Conservation (phyloP, 2,888 invertebrate species). For the Protodeltote pygarga region DNA sequence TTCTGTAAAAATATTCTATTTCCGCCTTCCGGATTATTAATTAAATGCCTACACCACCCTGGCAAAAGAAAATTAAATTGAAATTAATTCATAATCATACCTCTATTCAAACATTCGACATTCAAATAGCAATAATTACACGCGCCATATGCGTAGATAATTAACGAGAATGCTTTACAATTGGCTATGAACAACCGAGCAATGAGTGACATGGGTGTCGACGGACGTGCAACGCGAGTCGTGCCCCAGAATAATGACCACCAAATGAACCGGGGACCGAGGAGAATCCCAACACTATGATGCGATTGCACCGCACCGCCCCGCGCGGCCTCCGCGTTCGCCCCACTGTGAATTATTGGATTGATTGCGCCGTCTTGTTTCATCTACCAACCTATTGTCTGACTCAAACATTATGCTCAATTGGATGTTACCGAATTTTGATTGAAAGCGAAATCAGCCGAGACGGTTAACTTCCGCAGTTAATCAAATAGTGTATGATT, state of each 20-base stretch:
- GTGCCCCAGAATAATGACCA: constrained; percentile 74
- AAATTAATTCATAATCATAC: constrained; percentile 6
- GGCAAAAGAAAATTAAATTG: no score
- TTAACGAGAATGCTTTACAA: constrained; percentile 47
- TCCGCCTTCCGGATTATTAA: no score
- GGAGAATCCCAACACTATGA: constrained; percentile 62
- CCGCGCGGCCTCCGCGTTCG: no score
- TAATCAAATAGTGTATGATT: no score
- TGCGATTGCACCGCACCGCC: constrained; percentile 48
- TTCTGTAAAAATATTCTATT: background rate
- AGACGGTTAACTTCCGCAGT: background rate
- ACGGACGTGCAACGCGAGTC: constrained; percentile 53
- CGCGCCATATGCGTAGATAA: constrained; percentile 24
- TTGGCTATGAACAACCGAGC: constrained; percentile 43
- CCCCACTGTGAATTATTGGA: constrained; percentile 47
- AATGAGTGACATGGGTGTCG: constrained; percentile 52
- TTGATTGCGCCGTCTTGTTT: constrained; percentile 57
- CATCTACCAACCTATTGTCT: constrained; percentile 36
- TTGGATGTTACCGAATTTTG: constrained; percentile 11
- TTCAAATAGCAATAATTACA: constrained; percentile 32
- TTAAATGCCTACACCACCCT: no score
- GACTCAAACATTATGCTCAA: constrained; percentile 30
- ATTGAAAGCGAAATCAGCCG: constrained; percentile 1
- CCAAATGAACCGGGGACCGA: constrained; percentile 71
- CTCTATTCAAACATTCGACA: constrained; percentile 21